These are phyloP conservation scores for Ennomos fuscantarius DNA, from an alignment of 2,888 invertebrate genomes.

Conservation along the genomic window DNA sequence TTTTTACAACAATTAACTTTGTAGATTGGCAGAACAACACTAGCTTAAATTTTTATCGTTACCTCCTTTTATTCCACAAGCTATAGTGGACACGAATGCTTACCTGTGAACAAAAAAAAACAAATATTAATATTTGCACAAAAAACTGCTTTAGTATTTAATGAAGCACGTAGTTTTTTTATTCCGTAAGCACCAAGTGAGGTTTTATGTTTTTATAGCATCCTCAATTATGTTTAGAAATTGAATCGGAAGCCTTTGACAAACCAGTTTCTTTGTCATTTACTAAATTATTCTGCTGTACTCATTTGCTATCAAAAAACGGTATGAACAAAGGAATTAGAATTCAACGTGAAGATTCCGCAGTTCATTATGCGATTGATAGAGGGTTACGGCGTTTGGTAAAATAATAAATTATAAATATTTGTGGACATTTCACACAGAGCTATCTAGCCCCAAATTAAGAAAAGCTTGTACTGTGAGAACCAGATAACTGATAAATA, in stretches of 20 bases:
- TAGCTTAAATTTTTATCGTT: constrained; percentile 4
- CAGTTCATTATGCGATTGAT: too few relatives aligned
- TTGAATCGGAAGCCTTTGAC: constrained; percentile 19
- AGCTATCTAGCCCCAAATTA: too few relatives aligned
- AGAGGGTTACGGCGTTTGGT: too few relatives aligned
- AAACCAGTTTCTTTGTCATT: constrained; percentile 21
- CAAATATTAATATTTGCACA: constrained; percentile 2
- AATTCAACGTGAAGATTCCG: not conserved
- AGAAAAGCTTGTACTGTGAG: too few relatives aligned
- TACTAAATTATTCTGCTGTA: constrained; percentile 7
- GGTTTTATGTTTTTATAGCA: constrained; percentile 17
- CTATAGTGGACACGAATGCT: constrained; percentile 2
- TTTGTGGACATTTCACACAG: too few relatives aligned
- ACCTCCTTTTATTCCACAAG: constrained; percentile 6
- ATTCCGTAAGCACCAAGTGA: constrained; percentile 25
- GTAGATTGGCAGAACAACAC: too few relatives aligned
- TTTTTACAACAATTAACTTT: too few relatives aligned
- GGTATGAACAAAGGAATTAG: constrained; percentile 13
- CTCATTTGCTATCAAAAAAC: constrained; percentile 1
- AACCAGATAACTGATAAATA: too few relatives aligned
- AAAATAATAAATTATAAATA: too few relatives aligned
- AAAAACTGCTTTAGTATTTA: not conserved
- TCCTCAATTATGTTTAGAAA: constrained; percentile 20
- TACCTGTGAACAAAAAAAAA: constrained; percentile 34
- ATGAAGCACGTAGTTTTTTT: not conserved